A percentile compares a stretch with the other conserved stretches of the same genome.
Evolutionary conservation across 2,797 vertebrate genomes (phyloP).

Genomic region (Tolypeutes matacus): DNA sequence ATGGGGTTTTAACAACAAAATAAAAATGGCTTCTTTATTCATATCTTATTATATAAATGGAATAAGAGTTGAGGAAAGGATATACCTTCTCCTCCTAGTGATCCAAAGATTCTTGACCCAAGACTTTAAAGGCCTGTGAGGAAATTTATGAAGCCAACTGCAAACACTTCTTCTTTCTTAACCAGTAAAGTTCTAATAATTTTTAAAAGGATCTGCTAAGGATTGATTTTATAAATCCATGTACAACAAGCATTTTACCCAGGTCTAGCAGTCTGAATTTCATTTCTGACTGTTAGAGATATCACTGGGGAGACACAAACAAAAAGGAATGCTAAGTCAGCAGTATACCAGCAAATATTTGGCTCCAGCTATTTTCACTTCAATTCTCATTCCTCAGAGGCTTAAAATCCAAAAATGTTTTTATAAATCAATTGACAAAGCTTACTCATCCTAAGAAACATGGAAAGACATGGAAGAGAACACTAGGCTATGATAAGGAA

Average conservation of each 20-base stretch:
- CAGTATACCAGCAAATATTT: slow-evolving; percentile 29
- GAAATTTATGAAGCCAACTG: slow-evolving; percentile 59
- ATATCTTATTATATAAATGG: neutral
- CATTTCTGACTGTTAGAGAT: slow-evolving; percentile 75
- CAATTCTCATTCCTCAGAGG: slow-evolving; percentile 48
- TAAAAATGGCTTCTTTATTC: neutral
- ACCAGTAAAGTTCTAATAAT: slow-evolving; percentile 72
- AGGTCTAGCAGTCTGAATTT: slow-evolving; percentile 63
- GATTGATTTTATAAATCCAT: slow-evolving; percentile 59
- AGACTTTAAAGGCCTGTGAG: slow-evolving; percentile 72
- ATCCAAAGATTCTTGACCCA: slow-evolving; percentile 61
- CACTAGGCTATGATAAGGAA: neutral
- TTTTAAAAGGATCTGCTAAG: slow-evolving; percentile 32
- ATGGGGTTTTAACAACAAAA: neutral
- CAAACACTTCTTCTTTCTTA: slow-evolving; percentile 72
- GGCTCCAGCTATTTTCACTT: slow-evolving; percentile 57
- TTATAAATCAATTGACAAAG: neutral
- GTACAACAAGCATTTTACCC: slow-evolving; percentile 62
- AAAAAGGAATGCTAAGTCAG: slow-evolving; percentile 57
- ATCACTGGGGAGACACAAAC: neutral
- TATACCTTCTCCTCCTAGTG: neutral
- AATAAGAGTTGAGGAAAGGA: neutral
- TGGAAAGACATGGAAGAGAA: slow-evolving; percentile 54
- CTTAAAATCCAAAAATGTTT: slow-evolving; percentile 55
- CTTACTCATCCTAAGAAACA: neutral